Evolutionary conservation across 2,888 invertebrate species (phyloP).

Genomic region (Leucoma salicis): DNA sequence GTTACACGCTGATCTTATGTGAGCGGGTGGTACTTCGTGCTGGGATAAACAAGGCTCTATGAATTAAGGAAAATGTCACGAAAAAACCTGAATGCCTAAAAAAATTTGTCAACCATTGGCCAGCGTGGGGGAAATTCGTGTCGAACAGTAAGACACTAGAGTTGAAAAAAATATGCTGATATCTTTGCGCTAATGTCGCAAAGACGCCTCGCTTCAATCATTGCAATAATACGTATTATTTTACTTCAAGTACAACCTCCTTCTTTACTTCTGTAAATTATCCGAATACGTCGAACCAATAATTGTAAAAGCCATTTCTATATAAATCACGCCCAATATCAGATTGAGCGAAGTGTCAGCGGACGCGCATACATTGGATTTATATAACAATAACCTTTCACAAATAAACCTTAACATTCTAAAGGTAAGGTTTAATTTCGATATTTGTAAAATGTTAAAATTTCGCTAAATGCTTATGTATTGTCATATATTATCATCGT

Average conservation of each 20-base stretch:
- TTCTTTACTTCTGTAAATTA: background rate
- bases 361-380: slow-evolving; percentile 32
- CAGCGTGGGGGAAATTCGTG: no score
- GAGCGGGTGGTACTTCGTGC: no score
- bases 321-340: slow-evolving; percentile 27
- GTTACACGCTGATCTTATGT: no score
- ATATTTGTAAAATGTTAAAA: slow-evolving; percentile 5
- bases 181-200: no score
- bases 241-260: background rate
- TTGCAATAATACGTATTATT: no score
- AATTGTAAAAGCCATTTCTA: slow-evolving; percentile 33
- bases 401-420: background rate
- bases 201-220: no score
- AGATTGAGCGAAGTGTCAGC: slow-evolving; percentile 42
- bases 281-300: background rate
- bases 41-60: no score
- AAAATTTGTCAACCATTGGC: no score
- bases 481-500: slow-evolving; percentile 37
- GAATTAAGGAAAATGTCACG: no score
- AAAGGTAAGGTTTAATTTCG: slow-evolving; percentile 15
- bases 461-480: slow-evolving; percentile 22
- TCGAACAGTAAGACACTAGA: no score
- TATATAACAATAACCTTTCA: slow-evolving; percentile 9
- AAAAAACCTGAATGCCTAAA: no score
- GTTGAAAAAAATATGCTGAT: no score